Percentiles rank a stretch among this genome's conserved stretches.
Evolutionary conservation across 2,888 invertebrate species (phyloP).

Genomic region (Monoplex corrugatus): DNA sequence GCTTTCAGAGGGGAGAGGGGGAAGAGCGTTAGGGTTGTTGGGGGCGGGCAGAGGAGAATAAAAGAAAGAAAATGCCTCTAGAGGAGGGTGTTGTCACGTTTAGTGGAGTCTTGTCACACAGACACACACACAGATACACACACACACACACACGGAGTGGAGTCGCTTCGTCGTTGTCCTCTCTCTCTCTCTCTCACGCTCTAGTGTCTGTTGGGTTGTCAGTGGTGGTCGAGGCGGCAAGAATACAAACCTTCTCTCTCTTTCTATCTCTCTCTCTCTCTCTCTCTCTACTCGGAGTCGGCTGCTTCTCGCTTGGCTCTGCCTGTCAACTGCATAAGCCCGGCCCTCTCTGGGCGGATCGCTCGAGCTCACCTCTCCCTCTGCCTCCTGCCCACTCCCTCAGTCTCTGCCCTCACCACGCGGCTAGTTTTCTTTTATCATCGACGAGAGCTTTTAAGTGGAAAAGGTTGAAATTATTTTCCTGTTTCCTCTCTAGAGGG

Average conservation of each 20-base stretch:
- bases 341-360: slow-evolving; percentile 44
- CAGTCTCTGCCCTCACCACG: too few species aligned
- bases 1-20: neutral
- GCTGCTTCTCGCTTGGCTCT: too few species aligned
- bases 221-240: too few species aligned
- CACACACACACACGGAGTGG: neutral
- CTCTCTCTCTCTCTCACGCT: neutral
- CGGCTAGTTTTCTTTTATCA: too few species aligned
- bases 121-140: neutral
- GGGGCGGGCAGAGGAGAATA: too few species aligned
- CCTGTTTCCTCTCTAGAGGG: slow-evolving; percentile 14
- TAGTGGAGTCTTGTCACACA: neutral
- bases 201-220: too few species aligned
- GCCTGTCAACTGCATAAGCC: too few species aligned
- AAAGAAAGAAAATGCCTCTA: neutral
- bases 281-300: too few species aligned
- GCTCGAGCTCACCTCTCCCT: slow-evolving; percentile 31
- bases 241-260: neutral
- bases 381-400: too few species aligned
- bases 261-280: neutral
- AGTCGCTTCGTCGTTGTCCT: too few species aligned
- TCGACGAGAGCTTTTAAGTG: too few species aligned
- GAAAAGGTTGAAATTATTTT: slow-evolving; percentile 41
- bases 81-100: neutral
- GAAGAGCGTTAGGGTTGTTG: too few species aligned